phyloP scores from a whole-genome alignment of 2,888 invertebrate species.

The Caprella mutica region DNA sequence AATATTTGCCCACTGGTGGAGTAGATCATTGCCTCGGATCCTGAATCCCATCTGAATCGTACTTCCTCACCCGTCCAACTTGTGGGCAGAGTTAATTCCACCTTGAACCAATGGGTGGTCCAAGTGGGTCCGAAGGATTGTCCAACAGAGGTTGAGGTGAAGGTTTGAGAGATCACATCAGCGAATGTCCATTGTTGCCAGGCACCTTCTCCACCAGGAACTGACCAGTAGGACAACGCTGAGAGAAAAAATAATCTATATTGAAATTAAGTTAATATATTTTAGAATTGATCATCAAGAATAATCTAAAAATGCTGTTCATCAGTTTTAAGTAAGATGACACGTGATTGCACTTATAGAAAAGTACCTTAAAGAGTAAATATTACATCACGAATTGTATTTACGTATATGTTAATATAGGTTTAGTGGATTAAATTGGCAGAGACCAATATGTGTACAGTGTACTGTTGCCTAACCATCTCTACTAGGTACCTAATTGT shows the following conservation, averaged over 20 bases:
- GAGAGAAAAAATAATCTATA: not conserved
- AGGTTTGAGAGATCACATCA: conserved; percentile 32
- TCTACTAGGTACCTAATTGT: no score
- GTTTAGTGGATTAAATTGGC: no score
- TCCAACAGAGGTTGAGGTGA: conserved; percentile 36
- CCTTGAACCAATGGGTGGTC: conserved; percentile 46
- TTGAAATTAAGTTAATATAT: no score
- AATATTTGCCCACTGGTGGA: conserved; percentile 13
- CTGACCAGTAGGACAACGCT: conserved; percentile 24
- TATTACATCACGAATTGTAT: no score
- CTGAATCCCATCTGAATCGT: conserved; percentile 18
- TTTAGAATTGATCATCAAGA: no score
- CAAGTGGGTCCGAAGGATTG: conserved; percentile 41
- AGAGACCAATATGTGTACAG: no score
- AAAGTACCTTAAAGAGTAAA: no score
- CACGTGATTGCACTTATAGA: no score
- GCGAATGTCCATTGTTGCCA: conserved; percentile 25
- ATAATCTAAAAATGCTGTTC: no score
- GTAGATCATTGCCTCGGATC: conserved; percentile 22
- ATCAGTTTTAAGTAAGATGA: no score
- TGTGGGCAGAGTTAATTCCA: conserved; percentile 15
- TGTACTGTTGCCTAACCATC: no score
- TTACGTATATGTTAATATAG: no score
- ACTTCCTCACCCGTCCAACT: conserved; percentile 20
- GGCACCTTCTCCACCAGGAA: conserved; percentile 24